Base-by-base conservation (phyloP, 2,888 invertebrate species). In the Piscicola geometra region DNA sequence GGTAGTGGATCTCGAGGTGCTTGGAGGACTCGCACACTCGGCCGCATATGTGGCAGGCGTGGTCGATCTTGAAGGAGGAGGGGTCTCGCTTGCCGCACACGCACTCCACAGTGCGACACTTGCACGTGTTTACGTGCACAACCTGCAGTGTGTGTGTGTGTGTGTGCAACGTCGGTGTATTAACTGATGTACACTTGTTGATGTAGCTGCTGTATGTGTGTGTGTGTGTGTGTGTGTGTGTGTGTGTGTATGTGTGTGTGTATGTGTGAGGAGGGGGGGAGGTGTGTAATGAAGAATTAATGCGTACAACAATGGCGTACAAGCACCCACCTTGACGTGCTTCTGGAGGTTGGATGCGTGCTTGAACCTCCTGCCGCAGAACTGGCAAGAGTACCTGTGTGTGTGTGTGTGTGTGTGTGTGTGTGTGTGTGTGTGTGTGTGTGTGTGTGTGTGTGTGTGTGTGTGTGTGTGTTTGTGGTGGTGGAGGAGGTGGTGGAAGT, bases 341-440 rank as follows among this genome's bases (percentile, higher is more conserved):
- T 76, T 76, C 56, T 66, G 68, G 18, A 76, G 76, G 52, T 76
- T 76, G 12, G 76, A 76, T 21, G 68, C 56, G 21, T 72, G 73
- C 50, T 76, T 76, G 73, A 76, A 76, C 35, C 69, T 67, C 25
- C 66, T 30, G 18, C 73, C 76, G 30, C 76, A 76, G 5, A 64
- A 66, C 47, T 72, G 68, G 52, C 76, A 76, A 15, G 73, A 66
- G 52, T 68, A 73, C 33, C 60, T 56, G 60, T 18, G 25, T 9
- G 9, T 9, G 41, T 41, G 41, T 5, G 15, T 41, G 41, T n/a
- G n/a, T n/a, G n/a, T n/a, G n/a, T n/a, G n/a, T n/a, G n/a, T n/a
- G n/a, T n/a, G n/a, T n/a, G n/a, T n/a, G n/a, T n/a, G n/a, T n/a
- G n/a, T n/a, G n/a, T n/a, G n/a, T n/a, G n/a, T n/a, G n/a, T n/a